These are phyloP conservation scores for Helicoverpa assulta DNA, from an alignment of 2,888 invertebrate genomes.

Conservation along the genomic window DNA sequence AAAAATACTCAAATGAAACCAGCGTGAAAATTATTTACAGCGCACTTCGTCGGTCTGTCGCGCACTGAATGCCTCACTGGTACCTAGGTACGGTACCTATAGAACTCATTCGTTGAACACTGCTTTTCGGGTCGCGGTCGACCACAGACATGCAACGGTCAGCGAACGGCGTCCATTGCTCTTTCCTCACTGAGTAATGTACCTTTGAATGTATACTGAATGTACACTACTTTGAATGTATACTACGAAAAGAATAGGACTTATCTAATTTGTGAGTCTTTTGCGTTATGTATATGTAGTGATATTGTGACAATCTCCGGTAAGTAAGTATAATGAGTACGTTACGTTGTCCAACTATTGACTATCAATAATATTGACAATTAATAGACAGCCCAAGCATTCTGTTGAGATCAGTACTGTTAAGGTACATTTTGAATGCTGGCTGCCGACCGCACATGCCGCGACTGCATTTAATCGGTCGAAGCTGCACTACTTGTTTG, in stretches of 20 bases:
- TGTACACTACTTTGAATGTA: not conserved
- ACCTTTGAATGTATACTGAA: not conserved
- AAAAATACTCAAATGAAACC: conserved; percentile 21
- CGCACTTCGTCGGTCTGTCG: conserved; percentile 23
- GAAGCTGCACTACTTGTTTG: too few species aligned
- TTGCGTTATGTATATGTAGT: too few species aligned
- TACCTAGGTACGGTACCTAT: conserved; percentile 8
- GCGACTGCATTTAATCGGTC: too few species aligned
- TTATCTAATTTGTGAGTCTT: too few species aligned
- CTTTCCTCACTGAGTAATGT: not conserved
- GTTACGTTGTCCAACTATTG: too few species aligned
- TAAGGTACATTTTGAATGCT: too few species aligned
- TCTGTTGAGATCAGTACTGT: too few species aligned
- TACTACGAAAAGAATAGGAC: not conserved
- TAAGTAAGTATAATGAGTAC: too few species aligned
- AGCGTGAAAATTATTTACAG: conserved; percentile 45
- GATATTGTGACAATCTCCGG: too few species aligned
- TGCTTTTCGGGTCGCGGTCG: not conserved
- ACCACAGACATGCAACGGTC: not conserved
- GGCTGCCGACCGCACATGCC: too few species aligned
- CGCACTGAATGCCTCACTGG: conserved; percentile 32
- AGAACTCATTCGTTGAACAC: not conserved
- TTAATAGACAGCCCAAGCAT: too few species aligned
- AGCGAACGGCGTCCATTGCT: not conserved
- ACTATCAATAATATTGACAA: too few species aligned